Evolutionary conservation across 2,113 vertebrate genomes (phyloP), one percentile per base, ranked within the genome.

Genomic region (Brachyhypopomus occidentalis): DNA sequence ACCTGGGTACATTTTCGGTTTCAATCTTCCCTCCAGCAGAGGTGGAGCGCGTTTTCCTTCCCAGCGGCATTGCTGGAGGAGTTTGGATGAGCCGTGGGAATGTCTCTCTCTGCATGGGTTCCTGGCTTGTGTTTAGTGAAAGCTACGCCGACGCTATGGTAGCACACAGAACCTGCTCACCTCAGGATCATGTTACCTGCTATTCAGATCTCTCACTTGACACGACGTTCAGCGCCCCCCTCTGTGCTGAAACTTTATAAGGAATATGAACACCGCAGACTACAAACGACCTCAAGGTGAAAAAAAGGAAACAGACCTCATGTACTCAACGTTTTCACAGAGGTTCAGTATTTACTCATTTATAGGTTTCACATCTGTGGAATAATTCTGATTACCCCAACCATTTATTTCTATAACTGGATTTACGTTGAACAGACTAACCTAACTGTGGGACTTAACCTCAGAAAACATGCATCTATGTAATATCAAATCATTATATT

Each of bases 21-120:
- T 95, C 89, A 78, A 95, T 90, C 79, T 88, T 93, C 76, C 92
- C 93, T 69, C 85, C 85, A 75, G 94, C 93, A 76, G 94, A 94
- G 77, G 86, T 88, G 36, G 92, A 83, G 71, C 90, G 89, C 22
- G 38, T 48, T 74, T 86, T 94, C 81, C 78, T 87, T 72, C 87
- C 89, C 71, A 86, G 20, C 12, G 81, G 87, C 91, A 91, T 91
- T 48, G 17, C 84, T 62, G 55, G 20, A 25, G 63, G 41, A 30
- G 56, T 75, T 17, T 59, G n/a, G 78, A 16, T 41, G 5, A 66
- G n/a, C 82, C 52, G 77, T 16, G 12, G 63, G 2, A 56, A 34
- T n/a, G 62, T 71, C 64, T 64, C 2, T 2, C 60, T 67, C 66
- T 41, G 9, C 25, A 38, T 19, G 70, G 79, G 22, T 59, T 52